Evolutionary conservation across 2,797 vertebrate species (phyloP), one percentile per base, ranked within the genome.

Genomic region (Acipenser oxyrinchus): DNA sequence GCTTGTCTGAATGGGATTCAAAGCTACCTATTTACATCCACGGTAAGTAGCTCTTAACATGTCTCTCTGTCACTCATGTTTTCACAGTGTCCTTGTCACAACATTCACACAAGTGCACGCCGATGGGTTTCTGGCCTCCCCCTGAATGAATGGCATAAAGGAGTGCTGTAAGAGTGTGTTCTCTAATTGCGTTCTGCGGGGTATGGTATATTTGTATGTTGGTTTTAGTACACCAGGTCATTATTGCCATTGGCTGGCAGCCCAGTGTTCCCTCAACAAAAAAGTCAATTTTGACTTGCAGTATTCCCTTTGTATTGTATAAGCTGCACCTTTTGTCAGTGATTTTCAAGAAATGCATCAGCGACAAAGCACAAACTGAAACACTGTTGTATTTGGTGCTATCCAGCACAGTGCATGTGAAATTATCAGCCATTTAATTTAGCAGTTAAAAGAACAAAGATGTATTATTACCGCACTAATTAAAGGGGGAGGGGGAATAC

Each of bases 11-110:
- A 37, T 37, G 37, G 73, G 77, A 80, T 82, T 81, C 77, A 82
- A 82, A 81, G 73, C 70, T 80, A 69, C 0, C 0, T 73, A 77
- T 81, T 81, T 76, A 78, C 72, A 76, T 77, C 74, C 74, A 70
- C 71, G 48, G 74, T 1, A 71, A 72, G 74, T 37, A 82, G 58
- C 79, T 81, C 78, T 84, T 77, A 82, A 81, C 78, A 74, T 58
- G 75, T 78, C 82, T 77, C 66, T 68, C 74, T 71, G 75, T 80
- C 77, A 76, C 77, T 78, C 79, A 74, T 67, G 75, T 74, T 81
- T 80, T 72, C 71, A 69, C 68, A 48, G 1, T 72, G 12, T 57
- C 65, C 9, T 69, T 68, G 0, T 82, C 80, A 78, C 70, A 76
- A 78, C 71, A 79, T 48, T 0, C 48, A 70, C 69, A 70, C 49